Evolutionary conservation across 2,797 vertebrate genomes (phyloP).

Genomic region (Etheostoma nigrum): DNA sequence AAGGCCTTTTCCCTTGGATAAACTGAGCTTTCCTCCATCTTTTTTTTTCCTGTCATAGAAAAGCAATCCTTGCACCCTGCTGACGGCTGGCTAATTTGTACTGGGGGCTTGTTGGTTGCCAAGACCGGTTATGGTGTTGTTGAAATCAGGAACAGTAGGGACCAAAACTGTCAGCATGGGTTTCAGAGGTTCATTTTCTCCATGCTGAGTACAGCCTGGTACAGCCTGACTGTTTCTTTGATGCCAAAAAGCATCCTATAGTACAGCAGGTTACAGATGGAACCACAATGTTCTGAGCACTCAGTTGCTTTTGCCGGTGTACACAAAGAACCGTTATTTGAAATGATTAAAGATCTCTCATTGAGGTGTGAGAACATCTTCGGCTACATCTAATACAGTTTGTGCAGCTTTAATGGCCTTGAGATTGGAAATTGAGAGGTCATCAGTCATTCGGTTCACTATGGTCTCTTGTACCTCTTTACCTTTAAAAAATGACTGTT

Average conservation of each 20-base stretch:
- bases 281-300: conserved; percentile 23
- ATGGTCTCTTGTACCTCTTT: conserved; percentile 35
- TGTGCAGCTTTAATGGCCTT: conserved; percentile 42
- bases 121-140: conserved; percentile 74
- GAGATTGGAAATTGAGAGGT: conserved; percentile 56
- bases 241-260: conserved; percentile 57
- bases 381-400: conserved; percentile 38
- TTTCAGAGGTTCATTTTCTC: conserved; percentile 81
- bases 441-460: conserved; percentile 52
- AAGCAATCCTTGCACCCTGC: conserved; percentile 68
- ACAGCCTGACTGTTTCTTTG: conserved; percentile 53
- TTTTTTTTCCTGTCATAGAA: conserved; percentile 52
- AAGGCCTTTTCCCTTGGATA: conserved; percentile 47
- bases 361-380: conserved; percentile 43
- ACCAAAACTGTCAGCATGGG: conserved; percentile 80
- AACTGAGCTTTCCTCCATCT: conserved; percentile 53
- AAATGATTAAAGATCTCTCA: conserved; percentile 47
- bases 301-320: neutral
- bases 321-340: conserved; percentile 22
- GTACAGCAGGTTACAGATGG: conserved; percentile 35
- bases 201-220: conserved; percentile 82
- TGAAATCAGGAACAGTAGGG: conserved; percentile 80
- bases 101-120: conserved; percentile 74
- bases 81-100: conserved; percentile 77
- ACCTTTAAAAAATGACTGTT: conserved; percentile 41